A percentile compares a stretch with the other conserved stretches of the same genome.
These are phyloP conservation scores for Acrobasis consociella DNA, from an alignment of 2,888 invertebrate genomes.

Conservation along the genomic window DNA sequence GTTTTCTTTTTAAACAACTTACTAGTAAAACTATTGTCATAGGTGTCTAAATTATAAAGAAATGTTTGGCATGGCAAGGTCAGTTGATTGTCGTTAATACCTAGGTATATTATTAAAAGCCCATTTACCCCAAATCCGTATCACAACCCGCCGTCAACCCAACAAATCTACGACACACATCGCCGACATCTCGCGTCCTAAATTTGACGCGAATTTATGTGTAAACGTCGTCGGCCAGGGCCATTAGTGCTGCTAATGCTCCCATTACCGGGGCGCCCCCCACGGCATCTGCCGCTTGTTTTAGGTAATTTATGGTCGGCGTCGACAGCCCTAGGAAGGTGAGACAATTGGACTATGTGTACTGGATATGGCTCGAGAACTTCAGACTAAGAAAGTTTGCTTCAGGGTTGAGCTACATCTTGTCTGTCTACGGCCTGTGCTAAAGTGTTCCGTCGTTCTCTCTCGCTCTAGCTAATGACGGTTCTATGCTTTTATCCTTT, in stretches of 20 bases:
- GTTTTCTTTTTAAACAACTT: too few species aligned
- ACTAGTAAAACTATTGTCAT: too few species aligned
- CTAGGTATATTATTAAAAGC: background rate
- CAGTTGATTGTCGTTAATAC: background rate
- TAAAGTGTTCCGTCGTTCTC: too few species aligned
- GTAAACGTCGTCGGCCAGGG: slow-evolving; percentile 72
- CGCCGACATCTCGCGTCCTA: slow-evolving; percentile 53
- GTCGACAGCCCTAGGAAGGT: slow-evolving; percentile 45
- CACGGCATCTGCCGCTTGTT: slow-evolving; percentile 80
- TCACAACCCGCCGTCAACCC: slow-evolving; percentile 1
- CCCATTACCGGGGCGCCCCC: slow-evolving; percentile 69
- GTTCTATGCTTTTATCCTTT: too few species aligned
- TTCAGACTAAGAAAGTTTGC: too few species aligned
- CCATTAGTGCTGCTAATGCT: slow-evolving; percentile 81
- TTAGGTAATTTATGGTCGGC: slow-evolving; percentile 78
- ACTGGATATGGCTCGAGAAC: slow-evolving; percentile 43
- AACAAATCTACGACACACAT: slow-evolving; percentile 26
- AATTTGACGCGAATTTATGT: slow-evolving; percentile 80
- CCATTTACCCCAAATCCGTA: slow-evolving; percentile 1
- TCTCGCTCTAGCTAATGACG: too few species aligned
- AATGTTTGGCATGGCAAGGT: too few species aligned
- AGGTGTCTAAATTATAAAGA: too few species aligned
- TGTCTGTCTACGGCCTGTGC: too few species aligned
- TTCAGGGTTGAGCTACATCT: too few species aligned
- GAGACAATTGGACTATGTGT: slow-evolving; percentile 30